Base-by-base conservation (phyloP, 2,113 vertebrate species). In the Dascyllus trimaculatus region DNA sequence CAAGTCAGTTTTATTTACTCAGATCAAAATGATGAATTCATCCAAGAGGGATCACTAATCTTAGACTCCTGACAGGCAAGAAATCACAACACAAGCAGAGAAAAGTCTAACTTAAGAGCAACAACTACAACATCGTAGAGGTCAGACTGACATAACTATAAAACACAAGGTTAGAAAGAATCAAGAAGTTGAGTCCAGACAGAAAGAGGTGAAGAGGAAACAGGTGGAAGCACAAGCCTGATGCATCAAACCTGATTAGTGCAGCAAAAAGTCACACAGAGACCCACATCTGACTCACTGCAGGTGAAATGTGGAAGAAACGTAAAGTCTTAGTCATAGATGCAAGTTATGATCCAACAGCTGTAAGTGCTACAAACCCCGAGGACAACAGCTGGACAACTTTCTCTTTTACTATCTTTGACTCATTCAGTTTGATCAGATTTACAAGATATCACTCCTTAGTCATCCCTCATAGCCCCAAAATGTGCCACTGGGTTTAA, bases 381-480 rank as follows among this genome's bases (percentile, higher is more conserved):
- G 68, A 78, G 69, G 1, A 68, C 52, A 71, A 75, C 80, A 86
- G 38, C 80, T 88, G 87, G 84, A 76, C 29, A 52, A 43, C 77
- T 53, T 56, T 74, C 72, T 52, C 63, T 63, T 6, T 51, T 21
- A 4, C 21, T 10, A 45, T 53, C 13, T 64, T 29, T 29, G 10
- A 15, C 22, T 29, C 7, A 17, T 22, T 45, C 56, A 66, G 26
- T 38, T 51, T 51, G 19, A 51, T 51, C 48, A 48, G 19, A 48
- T 48, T 1, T 7, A 35, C 8, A 8, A 35, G 9, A 10, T 10
- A 35, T 35, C 6, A 35, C 32, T 35, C 32, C 8, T 1, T 10
- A 35, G 32, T 10, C 9, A 35, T 35, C 9, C 32, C 6, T 1
- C 8, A 35, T 6, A 10, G 9, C 2, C 32, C 9, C 32, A 35